phyloP scores from a whole-genome alignment of 2,113 vertebrate genomes.

The Trichomycterus rosablanca region DNA sequence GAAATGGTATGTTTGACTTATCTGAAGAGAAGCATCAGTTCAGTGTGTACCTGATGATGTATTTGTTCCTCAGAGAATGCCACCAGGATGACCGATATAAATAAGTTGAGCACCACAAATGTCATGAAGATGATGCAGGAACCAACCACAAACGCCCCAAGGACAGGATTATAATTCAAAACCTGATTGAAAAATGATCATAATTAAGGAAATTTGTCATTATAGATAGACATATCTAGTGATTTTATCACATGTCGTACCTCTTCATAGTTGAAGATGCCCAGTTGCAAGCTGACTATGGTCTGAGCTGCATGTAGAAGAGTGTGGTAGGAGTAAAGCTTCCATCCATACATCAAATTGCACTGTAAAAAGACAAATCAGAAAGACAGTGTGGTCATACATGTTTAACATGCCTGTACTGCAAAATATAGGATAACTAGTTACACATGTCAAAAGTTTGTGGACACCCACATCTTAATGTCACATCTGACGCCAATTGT shows the following conservation, averaged over 20 bases:
- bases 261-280: conserved; percentile 96
- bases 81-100: conserved; percentile 92
- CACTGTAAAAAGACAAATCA: conserved; percentile 65
- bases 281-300: conserved; percentile 89
- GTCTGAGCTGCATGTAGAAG: conserved; percentile 82
- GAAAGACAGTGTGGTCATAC: neutral
- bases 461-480: too few species aligned
- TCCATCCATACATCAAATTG: conserved; percentile 92
- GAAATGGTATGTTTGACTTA: neutral
- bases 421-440: too few species aligned
- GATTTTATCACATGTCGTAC: conserved; percentile 54
- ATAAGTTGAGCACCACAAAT: conserved; percentile 92
- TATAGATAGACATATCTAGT: neutral
- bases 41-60: conserved; percentile 74
- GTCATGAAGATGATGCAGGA: conserved; percentile 95
- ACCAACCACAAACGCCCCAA: conserved; percentile 87
- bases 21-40: neutral
- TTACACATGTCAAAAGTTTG: too few species aligned
- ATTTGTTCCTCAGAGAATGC: conserved; percentile 90
- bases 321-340: conserved; percentile 85
- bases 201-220: neutral
- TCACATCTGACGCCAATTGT: too few species aligned
- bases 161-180: conserved; percentile 82
- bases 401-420: too few species aligned
- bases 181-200: conserved; percentile 62